A percentile compares a stretch with the other conserved stretches of the same genome.
Conservation (phyloP, 1,140 invertebrate species). For the Onthophagus taurus region DNA sequence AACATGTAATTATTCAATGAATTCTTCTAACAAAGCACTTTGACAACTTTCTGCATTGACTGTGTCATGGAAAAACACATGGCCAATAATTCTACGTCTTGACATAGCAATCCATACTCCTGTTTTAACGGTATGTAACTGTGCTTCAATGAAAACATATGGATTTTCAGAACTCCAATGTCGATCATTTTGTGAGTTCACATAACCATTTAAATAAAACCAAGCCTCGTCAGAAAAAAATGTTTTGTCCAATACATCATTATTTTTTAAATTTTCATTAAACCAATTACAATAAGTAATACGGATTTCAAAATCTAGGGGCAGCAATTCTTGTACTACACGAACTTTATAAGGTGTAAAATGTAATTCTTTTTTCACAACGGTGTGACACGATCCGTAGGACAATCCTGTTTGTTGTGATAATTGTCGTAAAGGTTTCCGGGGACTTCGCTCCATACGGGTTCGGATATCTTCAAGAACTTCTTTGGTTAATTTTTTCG, state of each 20-base stretch:
- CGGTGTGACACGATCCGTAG: neutral
- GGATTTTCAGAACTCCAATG: too few species aligned
- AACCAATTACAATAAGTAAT: conserved; percentile 17
- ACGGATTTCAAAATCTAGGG: conserved; percentile 9
- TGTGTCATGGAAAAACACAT: neutral
- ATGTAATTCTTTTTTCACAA: conserved; percentile 11
- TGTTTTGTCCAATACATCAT: conserved; percentile 9
- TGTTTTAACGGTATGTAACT: neutral
- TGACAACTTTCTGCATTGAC: neutral
- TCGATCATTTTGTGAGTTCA: too few species aligned
- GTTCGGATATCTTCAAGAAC: neutral
- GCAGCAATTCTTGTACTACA: conserved; percentile 12
- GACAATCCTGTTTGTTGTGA: neutral
- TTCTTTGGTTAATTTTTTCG: too few species aligned
- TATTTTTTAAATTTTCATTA: conserved; percentile 9
- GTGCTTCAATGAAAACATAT: too few species aligned
- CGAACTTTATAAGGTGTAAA: conserved; percentile 13
- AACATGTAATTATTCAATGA: neutral
- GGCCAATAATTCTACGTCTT: neutral
- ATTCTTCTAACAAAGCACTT: neutral
- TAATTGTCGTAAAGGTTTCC: neutral
- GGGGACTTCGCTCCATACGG: neutral
- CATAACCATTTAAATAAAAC: too few species aligned
- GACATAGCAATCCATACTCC: conserved; percentile 1
- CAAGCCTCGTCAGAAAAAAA: neutral